Evolutionary conservation across 2,113 vertebrate species (phyloP).

Genomic region (Campylomormyrus numenius): DNA sequence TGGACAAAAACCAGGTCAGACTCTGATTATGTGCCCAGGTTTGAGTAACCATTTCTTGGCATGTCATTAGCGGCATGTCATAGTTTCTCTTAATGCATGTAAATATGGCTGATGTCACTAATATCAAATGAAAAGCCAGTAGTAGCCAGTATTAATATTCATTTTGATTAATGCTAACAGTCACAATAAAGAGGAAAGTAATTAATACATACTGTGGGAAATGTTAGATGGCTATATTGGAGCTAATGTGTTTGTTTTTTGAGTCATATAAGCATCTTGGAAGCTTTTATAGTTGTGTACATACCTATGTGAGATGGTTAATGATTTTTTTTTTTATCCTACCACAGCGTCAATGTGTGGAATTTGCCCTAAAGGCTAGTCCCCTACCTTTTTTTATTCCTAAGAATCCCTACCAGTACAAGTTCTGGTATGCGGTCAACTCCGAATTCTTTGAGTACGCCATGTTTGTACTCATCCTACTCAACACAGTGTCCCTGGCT

Average conservation of each 20-base stretch:
- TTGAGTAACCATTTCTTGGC: background rate
- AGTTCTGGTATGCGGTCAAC: slow-evolving; percentile 99
- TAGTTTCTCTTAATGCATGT: background rate
- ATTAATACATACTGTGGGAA: background rate
- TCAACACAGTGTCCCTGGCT: slow-evolving; percentile 96
- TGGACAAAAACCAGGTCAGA: slow-evolving; percentile 97
- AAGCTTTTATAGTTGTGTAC: background rate
- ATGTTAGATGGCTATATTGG: background rate
- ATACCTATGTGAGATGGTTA: background rate
- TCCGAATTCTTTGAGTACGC: slow-evolving; percentile 96
- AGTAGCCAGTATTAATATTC: background rate
- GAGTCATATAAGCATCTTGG: background rate
- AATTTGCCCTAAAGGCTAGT: slow-evolving; percentile 93
- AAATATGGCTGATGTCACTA: background rate
- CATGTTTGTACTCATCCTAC: slow-evolving; percentile 98
- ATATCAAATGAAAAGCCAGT: background rate
- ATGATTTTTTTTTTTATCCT: background rate
- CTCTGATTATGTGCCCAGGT: background rate
- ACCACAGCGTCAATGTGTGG: slow-evolving; percentile 90
- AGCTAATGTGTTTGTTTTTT: background rate
- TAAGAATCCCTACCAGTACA: slow-evolving; percentile 98
- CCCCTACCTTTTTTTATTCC: slow-evolving; percentile 93
- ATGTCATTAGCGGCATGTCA: too few species aligned
- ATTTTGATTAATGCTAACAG: background rate
- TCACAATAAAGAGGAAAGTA: background rate